phyloP scores from a whole-genome alignment of 2,888 invertebrate species.

The Callinectes sapidus region DNA sequence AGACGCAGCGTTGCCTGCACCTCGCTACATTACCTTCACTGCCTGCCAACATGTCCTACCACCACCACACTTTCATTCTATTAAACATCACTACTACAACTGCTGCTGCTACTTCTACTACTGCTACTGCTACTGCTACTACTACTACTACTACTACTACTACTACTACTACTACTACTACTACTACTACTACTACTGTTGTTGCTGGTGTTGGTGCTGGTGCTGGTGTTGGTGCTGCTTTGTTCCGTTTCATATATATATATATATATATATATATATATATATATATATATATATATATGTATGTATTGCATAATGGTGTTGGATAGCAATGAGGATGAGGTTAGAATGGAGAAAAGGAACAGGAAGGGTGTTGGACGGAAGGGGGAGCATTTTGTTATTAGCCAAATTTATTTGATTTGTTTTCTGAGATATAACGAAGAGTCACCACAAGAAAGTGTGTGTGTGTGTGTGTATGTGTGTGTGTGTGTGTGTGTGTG shows the following conservation, averaged over 20 bases:
- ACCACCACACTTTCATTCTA: neutral
- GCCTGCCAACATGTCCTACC: neutral
- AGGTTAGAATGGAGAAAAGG: neutral
- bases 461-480: constrained; percentile 45
- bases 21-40: constrained; percentile 29
- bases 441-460: neutral
- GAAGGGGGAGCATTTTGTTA: neutral
- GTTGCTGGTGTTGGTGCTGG: no score
- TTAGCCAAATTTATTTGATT: neutral
- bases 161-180: neutral
- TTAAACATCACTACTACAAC: neutral
- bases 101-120: neutral
- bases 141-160: neutral
- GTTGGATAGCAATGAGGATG: neutral
- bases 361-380: neutral
- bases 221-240: no score
- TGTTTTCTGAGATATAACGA: neutral
- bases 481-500: constrained; percentile 42
- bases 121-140: neutral
- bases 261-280: neutral
- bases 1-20: constrained; percentile 23
- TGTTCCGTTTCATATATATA: neutral
- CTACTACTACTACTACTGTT: neutral
- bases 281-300: neutral
- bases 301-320: neutral